These are phyloP conservation scores for Catonia carolina DNA, from an alignment of 2,888 invertebrate species.

Conservation along the genomic window DNA sequence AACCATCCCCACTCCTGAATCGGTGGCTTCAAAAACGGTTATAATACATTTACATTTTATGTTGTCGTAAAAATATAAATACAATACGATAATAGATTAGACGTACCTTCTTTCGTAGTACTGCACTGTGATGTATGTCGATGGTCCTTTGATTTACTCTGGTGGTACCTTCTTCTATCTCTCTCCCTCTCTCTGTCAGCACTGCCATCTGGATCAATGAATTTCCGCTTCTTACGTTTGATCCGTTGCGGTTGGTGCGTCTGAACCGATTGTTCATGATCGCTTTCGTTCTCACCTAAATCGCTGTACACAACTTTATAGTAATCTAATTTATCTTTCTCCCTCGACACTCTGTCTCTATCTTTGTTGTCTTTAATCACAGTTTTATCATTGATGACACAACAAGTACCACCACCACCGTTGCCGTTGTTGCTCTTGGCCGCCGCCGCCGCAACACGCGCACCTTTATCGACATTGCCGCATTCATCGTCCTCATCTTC, in stretches of 20 bases:
- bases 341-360: too few relatives aligned
- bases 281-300: neutral
- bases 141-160: too few relatives aligned
- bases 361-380: neutral
- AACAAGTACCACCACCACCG: neutral
- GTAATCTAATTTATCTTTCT: too few relatives aligned
- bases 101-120: too few relatives aligned
- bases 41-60: too few relatives aligned
- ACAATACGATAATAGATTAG: too few relatives aligned
- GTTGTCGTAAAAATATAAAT: too few relatives aligned
- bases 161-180: neutral
- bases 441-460: neutral
- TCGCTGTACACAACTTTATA: constrained; percentile 1
- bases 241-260: too few relatives aligned
- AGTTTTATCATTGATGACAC: neutral
- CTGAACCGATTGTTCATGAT: neutral
- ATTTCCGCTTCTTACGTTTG: neutral
- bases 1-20: too few relatives aligned
- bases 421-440: constrained; percentile 3
- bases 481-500: constrained; percentile 25
- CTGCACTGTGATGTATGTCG: too few relatives aligned
- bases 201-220: neutral
- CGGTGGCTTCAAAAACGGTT: too few relatives aligned
- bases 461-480: constrained; percentile 16
- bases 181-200: neutral